phyloP scores from a whole-genome alignment of 1,140 invertebrate species.

The Drosophila ficusphila region DNA sequence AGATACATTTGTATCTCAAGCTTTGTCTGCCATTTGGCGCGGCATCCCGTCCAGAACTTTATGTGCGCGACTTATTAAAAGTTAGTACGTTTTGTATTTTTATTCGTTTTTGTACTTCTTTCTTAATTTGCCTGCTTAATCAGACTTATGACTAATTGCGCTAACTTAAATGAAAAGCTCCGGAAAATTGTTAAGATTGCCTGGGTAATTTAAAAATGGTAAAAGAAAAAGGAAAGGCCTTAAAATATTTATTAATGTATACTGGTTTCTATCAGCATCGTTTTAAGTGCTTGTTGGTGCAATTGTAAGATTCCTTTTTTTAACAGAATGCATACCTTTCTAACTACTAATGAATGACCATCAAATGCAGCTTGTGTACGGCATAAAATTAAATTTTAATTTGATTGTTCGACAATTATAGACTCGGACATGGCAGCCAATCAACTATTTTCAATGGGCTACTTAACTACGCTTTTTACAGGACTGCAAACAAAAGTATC shows the following conservation, averaged over 20 bases:
- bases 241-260: no score
- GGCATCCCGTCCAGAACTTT: conserved; percentile 47
- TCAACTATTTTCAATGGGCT: conserved; percentile 16
- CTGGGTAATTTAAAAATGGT: conserved; percentile 2
- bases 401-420: conserved; percentile 1
- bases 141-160: conserved; percentile 65
- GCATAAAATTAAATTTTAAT: neutral
- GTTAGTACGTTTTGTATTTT: conserved; percentile 40
- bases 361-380: neutral
- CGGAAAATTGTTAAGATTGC: conserved; percentile 3
- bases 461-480: conserved; percentile 33
- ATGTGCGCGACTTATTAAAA: conserved; percentile 71
- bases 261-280: no score
- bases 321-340: neutral
- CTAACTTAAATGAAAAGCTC: conserved; percentile 28
- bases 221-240: no score
- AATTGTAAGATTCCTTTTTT: no score
- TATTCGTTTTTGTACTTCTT: conserved; percentile 29
- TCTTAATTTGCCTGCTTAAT: conserved; percentile 67
- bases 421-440: neutral
- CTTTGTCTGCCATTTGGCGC: conserved; percentile 35
- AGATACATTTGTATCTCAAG: conserved; percentile 72
- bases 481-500: conserved; percentile 48
- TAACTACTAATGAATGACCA: neutral
- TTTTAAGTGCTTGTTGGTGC: no score